Conservation (phyloP, 2,113 vertebrate species). For the Planiliza haematocheilus region DNA sequence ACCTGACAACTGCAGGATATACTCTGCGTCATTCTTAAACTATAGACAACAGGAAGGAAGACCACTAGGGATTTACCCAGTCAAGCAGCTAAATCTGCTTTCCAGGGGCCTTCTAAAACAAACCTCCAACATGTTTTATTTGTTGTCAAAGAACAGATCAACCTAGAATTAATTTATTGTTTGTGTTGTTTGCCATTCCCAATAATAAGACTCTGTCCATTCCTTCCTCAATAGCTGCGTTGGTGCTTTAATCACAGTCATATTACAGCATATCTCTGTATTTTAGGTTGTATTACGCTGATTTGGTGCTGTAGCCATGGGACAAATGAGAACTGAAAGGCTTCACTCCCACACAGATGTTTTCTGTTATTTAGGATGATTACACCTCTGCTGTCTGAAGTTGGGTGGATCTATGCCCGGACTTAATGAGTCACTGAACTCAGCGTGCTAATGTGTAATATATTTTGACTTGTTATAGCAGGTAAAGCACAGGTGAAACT, state of each 20-base stretch:
- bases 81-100: conserved; percentile 42
- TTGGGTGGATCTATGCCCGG: neutral
- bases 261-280: neutral
- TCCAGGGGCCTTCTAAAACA: conserved; percentile 45
- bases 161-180: neutral
- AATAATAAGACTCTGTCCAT: conserved; percentile 3
- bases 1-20: conserved; percentile 31
- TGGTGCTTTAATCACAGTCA: conserved; percentile 48
- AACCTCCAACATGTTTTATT: conserved; percentile 22
- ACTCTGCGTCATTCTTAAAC: conserved; percentile 12
- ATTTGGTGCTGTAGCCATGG: neutral
- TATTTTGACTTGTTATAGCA: conserved; percentile 6
- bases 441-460: neutral
- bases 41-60: conserved; percentile 53
- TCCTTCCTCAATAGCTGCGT: conserved; percentile 12
- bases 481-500: neutral
- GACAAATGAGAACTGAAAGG: neutral
- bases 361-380: conserved; percentile 7
- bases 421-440: conserved; percentile 5
- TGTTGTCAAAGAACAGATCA: conserved; percentile 17
- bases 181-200: conserved; percentile 12
- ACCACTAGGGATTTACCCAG: conserved; percentile 26
- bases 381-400: neutral
- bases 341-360: neutral
- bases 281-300: neutral